Evolutionary conservation across 2,113 vertebrate species (phyloP).

Genomic region (Helogale parvula): DNA sequence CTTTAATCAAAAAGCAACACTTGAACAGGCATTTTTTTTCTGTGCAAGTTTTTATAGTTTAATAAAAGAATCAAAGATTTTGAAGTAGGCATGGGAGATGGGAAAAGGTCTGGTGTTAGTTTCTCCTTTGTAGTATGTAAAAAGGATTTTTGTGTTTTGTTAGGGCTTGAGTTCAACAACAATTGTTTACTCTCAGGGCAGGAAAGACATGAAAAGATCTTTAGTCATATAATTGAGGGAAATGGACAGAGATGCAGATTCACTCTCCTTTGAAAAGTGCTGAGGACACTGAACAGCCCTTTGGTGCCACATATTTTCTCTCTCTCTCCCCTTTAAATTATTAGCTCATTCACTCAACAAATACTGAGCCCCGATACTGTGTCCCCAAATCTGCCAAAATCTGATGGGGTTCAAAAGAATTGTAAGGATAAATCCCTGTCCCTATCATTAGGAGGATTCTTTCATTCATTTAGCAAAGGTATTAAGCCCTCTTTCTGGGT

Average conservation of each 20-base stretch:
- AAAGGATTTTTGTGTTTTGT: slow-evolving; percentile 61
- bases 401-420: not conserved
- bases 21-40: slow-evolving; percentile 38
- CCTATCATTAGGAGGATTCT: not conserved
- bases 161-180: slow-evolving; percentile 58
- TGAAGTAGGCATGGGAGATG: slow-evolving; percentile 61
- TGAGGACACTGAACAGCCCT: not conserved
- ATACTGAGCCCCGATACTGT: not conserved
- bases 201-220: slow-evolving; percentile 62
- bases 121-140: slow-evolving; percentile 11
- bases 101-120: not conserved
- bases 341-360: not conserved
- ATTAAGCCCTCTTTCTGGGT: not conserved
- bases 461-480: not conserved
- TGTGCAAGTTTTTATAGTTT: slow-evolving; percentile 50
- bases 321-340: not conserved
- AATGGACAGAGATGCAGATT: not conserved
- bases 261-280: not conserved
- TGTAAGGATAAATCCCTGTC: not conserved
- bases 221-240: not conserved
- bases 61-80: slow-evolving; percentile 28
- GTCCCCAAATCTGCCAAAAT: not conserved
- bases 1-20: slow-evolving; percentile 48
- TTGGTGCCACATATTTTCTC: not conserved
- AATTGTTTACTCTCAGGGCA: slow-evolving; percentile 42